These are phyloP conservation scores for Coreius guichenoti DNA, from an alignment of 2,797 vertebrate species.

Conservation along the genomic window DNA sequence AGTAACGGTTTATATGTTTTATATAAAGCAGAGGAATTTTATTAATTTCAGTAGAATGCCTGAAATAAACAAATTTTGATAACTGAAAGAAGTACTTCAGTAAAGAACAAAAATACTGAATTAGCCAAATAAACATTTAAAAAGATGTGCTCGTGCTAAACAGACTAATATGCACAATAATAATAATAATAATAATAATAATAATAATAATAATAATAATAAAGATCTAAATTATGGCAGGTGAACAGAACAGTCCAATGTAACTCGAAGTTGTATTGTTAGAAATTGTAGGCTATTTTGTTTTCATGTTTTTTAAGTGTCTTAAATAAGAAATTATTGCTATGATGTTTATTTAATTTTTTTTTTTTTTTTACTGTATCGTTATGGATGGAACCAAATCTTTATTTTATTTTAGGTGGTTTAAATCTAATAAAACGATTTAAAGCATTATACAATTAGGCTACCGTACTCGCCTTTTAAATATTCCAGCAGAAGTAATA, in stretches of 20 bases:
- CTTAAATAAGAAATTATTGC: neutral
- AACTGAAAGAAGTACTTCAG: neutral
- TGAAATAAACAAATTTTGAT: neutral
- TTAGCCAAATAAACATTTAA: neutral
- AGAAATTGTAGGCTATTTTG: neutral
- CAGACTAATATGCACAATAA: neutral
- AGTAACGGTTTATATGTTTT: no score
- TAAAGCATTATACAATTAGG: neutral
- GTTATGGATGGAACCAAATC: neutral
- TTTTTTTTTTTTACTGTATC: neutral
- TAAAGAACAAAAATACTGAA: neutral
- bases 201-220: no score
- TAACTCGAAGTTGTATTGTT: neutral
- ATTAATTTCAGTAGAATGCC: neutral
- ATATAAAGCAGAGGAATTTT: neutral
- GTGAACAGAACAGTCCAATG: neutral
- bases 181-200: no score
- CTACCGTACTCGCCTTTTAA: neutral
- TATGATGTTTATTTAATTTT: neutral
- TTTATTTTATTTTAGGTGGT: neutral
- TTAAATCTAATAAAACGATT: neutral
- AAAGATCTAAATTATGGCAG: neutral
- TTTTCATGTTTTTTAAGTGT: neutral
- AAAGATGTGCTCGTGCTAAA: neutral
- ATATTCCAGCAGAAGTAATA: neutral